Percentiles rank a stretch among this genome's conserved stretches.
phyloP scores from a whole-genome alignment of 2,888 invertebrate genomes.

The Caenorhabditis becei region DNA sequence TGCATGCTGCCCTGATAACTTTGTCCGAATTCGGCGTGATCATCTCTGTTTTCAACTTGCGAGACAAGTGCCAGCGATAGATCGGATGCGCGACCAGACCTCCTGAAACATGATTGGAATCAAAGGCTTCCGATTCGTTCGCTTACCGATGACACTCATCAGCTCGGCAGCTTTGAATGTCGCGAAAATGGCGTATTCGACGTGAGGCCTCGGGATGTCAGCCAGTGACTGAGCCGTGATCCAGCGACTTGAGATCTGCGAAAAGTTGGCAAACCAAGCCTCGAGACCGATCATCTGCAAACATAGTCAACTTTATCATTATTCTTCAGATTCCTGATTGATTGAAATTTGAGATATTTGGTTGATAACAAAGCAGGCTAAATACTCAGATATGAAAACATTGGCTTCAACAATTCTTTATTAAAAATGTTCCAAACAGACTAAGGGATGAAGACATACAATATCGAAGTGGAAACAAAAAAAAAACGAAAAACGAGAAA shows the following conservation, averaged over 20 bases:
- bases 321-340: not conserved
- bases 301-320: too few species aligned
- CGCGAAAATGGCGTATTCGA: constrained; percentile 76
- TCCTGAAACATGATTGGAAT: constrained; percentile 67
- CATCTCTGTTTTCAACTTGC: constrained; percentile 70
- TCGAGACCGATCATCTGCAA: constrained; percentile 72
- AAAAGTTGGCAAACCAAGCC: constrained; percentile 77
- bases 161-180: constrained; percentile 75
- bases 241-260: constrained; percentile 68
- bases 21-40: constrained; percentile 79
- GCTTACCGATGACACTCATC: constrained; percentile 74
- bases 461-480: constrained; percentile 3
- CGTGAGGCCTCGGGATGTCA: constrained; percentile 71
- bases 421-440: not conserved
- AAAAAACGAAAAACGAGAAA: constrained; percentile 24
- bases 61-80: constrained; percentile 74
- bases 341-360: not conserved
- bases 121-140: not conserved
- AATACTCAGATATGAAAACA: not conserved
- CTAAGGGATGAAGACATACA: not conserved
- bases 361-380: not conserved
- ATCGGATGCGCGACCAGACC: constrained; percentile 77
- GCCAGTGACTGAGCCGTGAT: constrained; percentile 69
- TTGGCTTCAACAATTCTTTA: not conserved
- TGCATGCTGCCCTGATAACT: constrained; percentile 74